Percentiles rank a stretch among this genome's conserved stretches.
Evolutionary conservation across 2,113 vertebrate genomes (phyloP).

Genomic region (Athene cunicularia): DNA sequence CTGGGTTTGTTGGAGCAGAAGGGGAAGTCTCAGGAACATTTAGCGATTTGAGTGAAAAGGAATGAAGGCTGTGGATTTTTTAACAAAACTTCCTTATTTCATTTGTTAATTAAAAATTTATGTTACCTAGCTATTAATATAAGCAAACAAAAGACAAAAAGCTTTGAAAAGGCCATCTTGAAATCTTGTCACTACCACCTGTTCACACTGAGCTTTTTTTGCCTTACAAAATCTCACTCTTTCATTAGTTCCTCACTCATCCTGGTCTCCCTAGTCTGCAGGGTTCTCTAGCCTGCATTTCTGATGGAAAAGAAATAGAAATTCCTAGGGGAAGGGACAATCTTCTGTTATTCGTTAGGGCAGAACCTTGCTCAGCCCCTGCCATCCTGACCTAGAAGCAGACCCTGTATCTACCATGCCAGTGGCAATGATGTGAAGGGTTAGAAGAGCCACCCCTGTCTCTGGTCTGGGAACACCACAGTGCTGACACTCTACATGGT

Average conservation of each 20-base stretch:
- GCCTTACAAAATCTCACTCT: neutral
- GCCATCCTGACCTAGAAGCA: neutral
- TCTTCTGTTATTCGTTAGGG: neutral
- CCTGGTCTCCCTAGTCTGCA: neutral
- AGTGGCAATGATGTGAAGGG: neutral
- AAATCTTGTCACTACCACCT: neutral
- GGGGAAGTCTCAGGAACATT: neutral
- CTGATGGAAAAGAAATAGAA: neutral
- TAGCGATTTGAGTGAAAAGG: neutral
- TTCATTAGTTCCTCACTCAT: neutral
- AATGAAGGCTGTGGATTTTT: neutral
- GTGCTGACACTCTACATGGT: accelerated
- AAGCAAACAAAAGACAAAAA: neutral
- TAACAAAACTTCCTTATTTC: neutral
- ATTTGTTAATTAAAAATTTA: neutral
- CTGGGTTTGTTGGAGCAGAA: neutral
- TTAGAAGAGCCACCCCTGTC: accelerated
- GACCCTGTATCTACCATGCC: neutral
- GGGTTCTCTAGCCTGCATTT: neutral
- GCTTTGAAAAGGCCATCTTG: neutral
- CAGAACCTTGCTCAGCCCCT: neutral
- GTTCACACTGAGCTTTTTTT: neutral
- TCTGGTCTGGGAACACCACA: neutral
- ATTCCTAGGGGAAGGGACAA: neutral
- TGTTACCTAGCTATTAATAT: neutral